These are phyloP conservation scores for Lordiphosa fenestrarum DNA, from an alignment of 2,888 invertebrate species.

Conservation along the genomic window DNA sequence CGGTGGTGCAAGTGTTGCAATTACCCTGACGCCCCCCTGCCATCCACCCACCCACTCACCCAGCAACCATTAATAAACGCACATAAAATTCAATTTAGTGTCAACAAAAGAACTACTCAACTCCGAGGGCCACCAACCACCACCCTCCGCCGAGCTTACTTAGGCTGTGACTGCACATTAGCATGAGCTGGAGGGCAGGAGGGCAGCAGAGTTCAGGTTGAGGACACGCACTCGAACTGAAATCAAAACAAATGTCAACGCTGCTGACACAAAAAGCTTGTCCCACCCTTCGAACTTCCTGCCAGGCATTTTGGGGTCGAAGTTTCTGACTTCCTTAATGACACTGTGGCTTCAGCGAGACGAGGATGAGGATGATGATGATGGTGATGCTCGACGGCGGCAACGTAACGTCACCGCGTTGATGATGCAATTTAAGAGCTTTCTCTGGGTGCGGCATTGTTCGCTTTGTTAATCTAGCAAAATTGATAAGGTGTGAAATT, in stretches of 20 bases:
- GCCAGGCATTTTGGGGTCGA: slow-evolving; percentile 52
- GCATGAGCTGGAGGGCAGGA: slow-evolving; percentile 40
- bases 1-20: slow-evolving; percentile 17
- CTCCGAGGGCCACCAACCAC: slow-evolving; percentile 50
- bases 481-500: slow-evolving; percentile 76
- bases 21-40: slow-evolving; percentile 5
- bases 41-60: neutral
- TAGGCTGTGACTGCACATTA: slow-evolving; percentile 62
- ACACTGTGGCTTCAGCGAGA: slow-evolving; percentile 52
- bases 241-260: slow-evolving; percentile 74
- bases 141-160: slow-evolving; percentile 43
- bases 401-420: slow-evolving; percentile 13
- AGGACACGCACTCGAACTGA: slow-evolving; percentile 63
- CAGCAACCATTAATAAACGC: slow-evolving; percentile 60
- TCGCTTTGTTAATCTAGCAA: slow-evolving; percentile 67
- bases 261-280: slow-evolving; percentile 58
- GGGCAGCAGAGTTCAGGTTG: slow-evolving; percentile 9
- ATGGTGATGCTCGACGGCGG: slow-evolving; percentile 23
- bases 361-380: slow-evolving; percentile 24
- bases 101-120: slow-evolving; percentile 25
- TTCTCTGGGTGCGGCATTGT: slow-evolving; percentile 35
- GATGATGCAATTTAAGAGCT: slow-evolving; percentile 54
- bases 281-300: slow-evolving; percentile 7
- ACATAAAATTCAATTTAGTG: slow-evolving; percentile 74
- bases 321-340: slow-evolving; percentile 74